Conservation (phyloP, 2,113 vertebrate genomes). For the Callopanchax toddi region DNA sequence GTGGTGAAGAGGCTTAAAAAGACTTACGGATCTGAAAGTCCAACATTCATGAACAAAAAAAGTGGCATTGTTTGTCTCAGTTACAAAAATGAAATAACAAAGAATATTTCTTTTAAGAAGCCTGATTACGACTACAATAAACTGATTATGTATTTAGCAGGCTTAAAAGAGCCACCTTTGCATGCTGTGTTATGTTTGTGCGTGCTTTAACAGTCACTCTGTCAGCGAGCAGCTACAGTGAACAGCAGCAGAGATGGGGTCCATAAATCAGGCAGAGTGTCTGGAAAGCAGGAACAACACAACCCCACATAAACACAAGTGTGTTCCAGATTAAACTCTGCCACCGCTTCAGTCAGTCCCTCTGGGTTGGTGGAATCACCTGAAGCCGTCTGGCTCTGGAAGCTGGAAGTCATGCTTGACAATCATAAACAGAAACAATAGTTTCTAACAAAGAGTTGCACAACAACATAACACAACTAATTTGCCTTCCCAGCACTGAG, state of each 20-base stretch:
- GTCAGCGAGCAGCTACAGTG: conserved; percentile 49
- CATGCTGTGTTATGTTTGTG: background rate
- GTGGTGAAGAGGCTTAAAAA: no score
- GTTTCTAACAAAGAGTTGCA: conserved; percentile 16
- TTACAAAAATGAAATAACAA: no score
- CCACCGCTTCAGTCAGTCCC: conserved; percentile 47
- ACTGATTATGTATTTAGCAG: no score
- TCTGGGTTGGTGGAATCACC: conserved; percentile 60
- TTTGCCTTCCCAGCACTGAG: conserved; percentile 16
- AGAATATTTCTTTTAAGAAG: no score
- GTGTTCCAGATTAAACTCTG: conserved; percentile 74
- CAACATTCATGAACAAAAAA: no score
- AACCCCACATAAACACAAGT: conserved; percentile 52
- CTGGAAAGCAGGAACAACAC: conserved; percentile 56
- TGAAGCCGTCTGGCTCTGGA: conserved; percentile 45
- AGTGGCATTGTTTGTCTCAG: no score
- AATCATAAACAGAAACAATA: conserved; percentile 51
- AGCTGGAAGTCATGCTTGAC: conserved; percentile 44
- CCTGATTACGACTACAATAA: no score
- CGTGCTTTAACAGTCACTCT: no score
- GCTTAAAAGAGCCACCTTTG: background rate
- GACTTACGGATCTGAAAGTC: no score
- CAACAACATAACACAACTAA: conserved; percentile 3
- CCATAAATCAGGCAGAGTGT: conserved; percentile 67
- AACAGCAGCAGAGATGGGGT: conserved; percentile 46